phyloP scores from a whole-genome alignment of 2,797 vertebrate species.

The Alcedo atthis region DNA sequence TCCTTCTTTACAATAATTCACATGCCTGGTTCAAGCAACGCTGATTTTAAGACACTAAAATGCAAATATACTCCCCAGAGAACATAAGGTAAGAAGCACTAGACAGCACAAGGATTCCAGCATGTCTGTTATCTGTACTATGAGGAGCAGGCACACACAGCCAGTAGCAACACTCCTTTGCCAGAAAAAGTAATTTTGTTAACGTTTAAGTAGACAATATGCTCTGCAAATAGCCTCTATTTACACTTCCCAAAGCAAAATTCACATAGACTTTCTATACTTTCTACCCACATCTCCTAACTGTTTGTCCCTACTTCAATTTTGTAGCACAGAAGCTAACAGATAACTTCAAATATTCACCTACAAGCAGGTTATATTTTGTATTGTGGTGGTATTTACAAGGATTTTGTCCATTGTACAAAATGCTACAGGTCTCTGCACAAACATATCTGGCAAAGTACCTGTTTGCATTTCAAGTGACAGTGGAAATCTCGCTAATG shows the following conservation, averaged over 20 bases:
- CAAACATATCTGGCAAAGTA: neutral
- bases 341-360: neutral
- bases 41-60: neutral
- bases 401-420: neutral
- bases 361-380: neutral
- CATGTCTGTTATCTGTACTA: neutral
- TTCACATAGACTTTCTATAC: rapidly evolving
- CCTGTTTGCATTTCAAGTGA: neutral
- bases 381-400: neutral
- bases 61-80: neutral
- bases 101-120: neutral
- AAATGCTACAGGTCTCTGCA: neutral
- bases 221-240: neutral
- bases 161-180: neutral
- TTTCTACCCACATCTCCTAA: neutral
- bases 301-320: neutral
- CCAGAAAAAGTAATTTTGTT: neutral
- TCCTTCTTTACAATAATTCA: neutral
- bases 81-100: neutral
- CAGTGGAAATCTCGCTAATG: neutral
- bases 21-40: rapidly evolving
- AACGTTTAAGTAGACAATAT: neutral
- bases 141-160: neutral
- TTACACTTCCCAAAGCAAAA: neutral
- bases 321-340: neutral